phyloP scores from a whole-genome alignment of 1,140 invertebrate species.

The Hylaeus volcanicus region DNA sequence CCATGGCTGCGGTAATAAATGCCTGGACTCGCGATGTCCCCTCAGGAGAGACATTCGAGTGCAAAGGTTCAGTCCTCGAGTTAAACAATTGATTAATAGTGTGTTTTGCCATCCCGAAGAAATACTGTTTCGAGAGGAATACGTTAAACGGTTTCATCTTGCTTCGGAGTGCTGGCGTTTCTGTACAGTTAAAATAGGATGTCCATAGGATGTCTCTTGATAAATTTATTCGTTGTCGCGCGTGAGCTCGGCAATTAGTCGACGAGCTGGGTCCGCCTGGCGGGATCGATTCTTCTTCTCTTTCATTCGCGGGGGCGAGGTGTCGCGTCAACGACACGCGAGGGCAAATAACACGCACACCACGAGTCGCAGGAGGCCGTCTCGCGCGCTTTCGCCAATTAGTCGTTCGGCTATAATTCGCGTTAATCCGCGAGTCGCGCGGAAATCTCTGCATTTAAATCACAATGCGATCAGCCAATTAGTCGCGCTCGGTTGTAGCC shows the following conservation, averaged over 20 bases:
- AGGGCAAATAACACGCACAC: background rate
- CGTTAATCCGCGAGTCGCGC: conserved; percentile 67
- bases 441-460: conserved; percentile 73
- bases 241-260: conserved; percentile 15
- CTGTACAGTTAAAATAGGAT: too few species aligned
- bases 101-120: too few species aligned
- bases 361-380: conserved; percentile 14
- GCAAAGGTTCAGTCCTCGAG: too few species aligned
- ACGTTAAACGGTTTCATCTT: too few species aligned
- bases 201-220: too few species aligned
- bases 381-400: conserved; percentile 66
- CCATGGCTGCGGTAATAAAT: too few species aligned
- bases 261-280: background rate
- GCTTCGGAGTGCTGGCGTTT: too few species aligned
- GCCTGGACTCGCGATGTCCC: too few species aligned
- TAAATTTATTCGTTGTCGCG: background rate
- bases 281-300: conserved; percentile 4
- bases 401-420: conserved; percentile 71
- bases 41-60: too few species aligned
- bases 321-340: background rate
- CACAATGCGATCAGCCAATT: conserved; percentile 74
- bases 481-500: conserved; percentile 56
- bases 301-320: background rate
- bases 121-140: too few species aligned
- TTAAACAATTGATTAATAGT: too few species aligned